These are phyloP conservation scores for Grallaria varia DNA, from an alignment of 2,113 vertebrate species.

Conservation along the genomic window DNA sequence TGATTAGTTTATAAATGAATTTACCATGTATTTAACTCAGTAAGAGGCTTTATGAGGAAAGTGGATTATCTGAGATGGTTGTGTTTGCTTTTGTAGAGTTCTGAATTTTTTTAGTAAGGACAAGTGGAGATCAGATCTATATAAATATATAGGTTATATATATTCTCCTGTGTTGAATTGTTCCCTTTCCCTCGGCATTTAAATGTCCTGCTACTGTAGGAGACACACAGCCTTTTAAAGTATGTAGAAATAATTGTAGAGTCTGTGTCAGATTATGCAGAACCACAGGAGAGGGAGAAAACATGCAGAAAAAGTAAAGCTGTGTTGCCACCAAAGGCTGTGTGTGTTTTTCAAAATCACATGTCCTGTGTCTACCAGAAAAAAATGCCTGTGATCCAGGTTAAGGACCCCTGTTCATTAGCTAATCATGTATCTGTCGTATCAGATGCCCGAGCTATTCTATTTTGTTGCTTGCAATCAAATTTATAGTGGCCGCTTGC, in stretches of 20 bases:
- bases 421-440: neutral
- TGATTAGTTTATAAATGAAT: neutral
- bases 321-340: neutral
- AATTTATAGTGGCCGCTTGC: neutral
- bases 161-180: neutral
- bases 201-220: neutral
- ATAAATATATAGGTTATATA: neutral
- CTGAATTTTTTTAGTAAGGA: neutral
- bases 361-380: neutral
- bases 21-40: neutral
- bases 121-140: neutral
- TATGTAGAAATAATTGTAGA: neutral
- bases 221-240: neutral
- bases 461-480: neutral
- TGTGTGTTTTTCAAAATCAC: neutral
- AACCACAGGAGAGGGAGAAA: neutral
- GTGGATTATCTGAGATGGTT: neutral
- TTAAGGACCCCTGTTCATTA: neutral
- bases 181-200: neutral
- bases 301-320: neutral
- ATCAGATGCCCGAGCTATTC: neutral
- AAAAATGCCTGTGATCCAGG: neutral
- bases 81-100: neutral
- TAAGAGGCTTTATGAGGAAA: neutral
- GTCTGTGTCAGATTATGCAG: neutral